A percentile compares a stretch with the other conserved stretches of the same genome.
phyloP scores from a whole-genome alignment of 2,113 vertebrate genomes.

The Dolichotis patagonum region DNA sequence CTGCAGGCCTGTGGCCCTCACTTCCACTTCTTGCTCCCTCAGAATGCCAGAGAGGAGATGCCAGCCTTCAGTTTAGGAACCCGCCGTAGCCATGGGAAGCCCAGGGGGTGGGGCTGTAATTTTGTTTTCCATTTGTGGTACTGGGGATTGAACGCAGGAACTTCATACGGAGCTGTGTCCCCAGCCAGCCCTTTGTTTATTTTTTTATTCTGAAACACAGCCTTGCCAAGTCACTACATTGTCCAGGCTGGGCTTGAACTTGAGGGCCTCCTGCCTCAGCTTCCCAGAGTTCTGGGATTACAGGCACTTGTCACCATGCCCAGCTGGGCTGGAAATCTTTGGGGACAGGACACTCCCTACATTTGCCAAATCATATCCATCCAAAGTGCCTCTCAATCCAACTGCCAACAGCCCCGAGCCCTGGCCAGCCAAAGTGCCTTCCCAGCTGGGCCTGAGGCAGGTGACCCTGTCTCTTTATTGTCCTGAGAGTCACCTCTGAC shows the following conservation, averaged over 20 bases:
- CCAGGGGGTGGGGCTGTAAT: background rate
- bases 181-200: background rate
- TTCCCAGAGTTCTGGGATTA: background rate
- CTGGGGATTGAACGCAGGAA: background rate
- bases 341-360: background rate
- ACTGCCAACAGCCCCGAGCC: background rate
- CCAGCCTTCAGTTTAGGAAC: slow-evolving; percentile 56
- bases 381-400: slow-evolving; percentile 17
- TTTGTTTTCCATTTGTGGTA: background rate
- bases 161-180: background rate
- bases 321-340: background rate
- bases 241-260: background rate
- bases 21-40: background rate
- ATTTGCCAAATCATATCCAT: slow-evolving; percentile 51
- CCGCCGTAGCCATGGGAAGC: slow-evolving; percentile 41
- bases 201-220: background rate
- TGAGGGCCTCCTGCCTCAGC: background rate
- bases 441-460: background rate
- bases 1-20: background rate
- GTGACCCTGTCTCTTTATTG: background rate
- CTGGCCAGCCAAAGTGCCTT: background rate
- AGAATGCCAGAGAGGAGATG: background rate
- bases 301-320: background rate
- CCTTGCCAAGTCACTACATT: background rate
- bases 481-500: background rate